phyloP scores from a whole-genome alignment of 2,888 invertebrate species.

The Drosophila neonasuta region DNA sequence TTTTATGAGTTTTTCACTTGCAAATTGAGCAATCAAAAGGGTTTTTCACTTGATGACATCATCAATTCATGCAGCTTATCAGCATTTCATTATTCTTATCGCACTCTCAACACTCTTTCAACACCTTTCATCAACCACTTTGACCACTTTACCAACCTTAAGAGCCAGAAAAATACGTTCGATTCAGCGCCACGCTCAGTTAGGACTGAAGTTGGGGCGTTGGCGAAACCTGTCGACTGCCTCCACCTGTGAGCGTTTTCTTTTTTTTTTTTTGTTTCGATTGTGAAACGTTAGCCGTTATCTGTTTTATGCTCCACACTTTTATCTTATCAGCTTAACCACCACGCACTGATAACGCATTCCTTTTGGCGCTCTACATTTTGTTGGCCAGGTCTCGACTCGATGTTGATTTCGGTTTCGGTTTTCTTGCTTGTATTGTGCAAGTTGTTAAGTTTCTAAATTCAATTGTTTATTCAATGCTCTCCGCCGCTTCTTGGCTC shows the following conservation, averaged over 20 bases:
- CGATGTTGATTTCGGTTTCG: neutral
- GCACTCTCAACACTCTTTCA: constrained; percentile 45
- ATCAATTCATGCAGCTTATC: constrained; percentile 65
- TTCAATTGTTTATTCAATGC: constrained; percentile 46
- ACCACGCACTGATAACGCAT: constrained; percentile 66
- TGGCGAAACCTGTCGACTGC: constrained; percentile 50
- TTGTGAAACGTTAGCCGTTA: constrained; percentile 70
- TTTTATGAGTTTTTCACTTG: constrained; percentile 20
- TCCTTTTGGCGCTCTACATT: constrained; percentile 46
- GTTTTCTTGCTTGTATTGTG: constrained; percentile 45
- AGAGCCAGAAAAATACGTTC: constrained; percentile 73
- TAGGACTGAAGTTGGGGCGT: constrained; percentile 76
- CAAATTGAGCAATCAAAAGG: constrained; percentile 6
- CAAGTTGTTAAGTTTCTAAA: constrained; percentile 59
- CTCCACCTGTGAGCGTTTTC: constrained; percentile 56
- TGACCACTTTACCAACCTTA: constrained; percentile 51
- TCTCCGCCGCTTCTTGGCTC: constrained; percentile 25
- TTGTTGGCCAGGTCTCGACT: constrained; percentile 35
- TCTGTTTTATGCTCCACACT: constrained; percentile 54
- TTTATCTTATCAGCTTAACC: constrained; percentile 55
- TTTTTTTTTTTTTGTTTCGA: constrained; percentile 28
- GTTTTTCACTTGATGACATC: constrained; percentile 74
- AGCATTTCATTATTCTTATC: constrained; percentile 41
- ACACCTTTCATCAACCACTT: constrained; percentile 1
- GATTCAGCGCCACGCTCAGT: constrained; percentile 71